Percentiles rank a stretch among this genome's conserved stretches.
Evolutionary conservation across 30 jellyfish, hydroid and myxozoan species (phyloP).

Genomic region (Turritopsis dohrnii): DNA sequence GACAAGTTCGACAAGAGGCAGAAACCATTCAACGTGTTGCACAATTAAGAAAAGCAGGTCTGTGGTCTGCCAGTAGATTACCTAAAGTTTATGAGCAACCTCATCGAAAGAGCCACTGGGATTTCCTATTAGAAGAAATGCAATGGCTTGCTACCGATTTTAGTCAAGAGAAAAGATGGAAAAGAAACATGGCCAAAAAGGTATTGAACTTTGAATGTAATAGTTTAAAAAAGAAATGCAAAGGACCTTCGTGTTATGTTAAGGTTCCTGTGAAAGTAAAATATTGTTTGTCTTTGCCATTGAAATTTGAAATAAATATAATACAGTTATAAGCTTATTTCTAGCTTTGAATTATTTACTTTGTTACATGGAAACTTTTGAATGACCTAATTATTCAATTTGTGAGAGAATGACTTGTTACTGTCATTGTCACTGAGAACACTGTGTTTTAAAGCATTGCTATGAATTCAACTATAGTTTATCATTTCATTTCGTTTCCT

Average conservation of each 20-base stretch:
- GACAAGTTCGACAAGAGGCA: slow-evolving; percentile 87
- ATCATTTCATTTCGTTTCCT: too few relatives aligned
- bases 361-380: too few relatives aligned
- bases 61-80: slow-evolving; percentile 93
- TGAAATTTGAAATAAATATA: too few relatives aligned
- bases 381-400: too few relatives aligned
- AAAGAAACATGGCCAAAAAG: slow-evolving; percentile 89
- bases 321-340: too few relatives aligned
- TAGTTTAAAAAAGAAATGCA: too few relatives aligned
- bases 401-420: too few relatives aligned
- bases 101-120: slow-evolving; percentile 93
- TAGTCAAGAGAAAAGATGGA: slow-evolving; percentile 88
- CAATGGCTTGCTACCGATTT: slow-evolving; percentile 98
- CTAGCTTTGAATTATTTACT: too few relatives aligned
- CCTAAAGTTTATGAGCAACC: slow-evolving; percentile 95
- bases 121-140: slow-evolving; percentile 85
- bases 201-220: too few relatives aligned
- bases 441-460: too few relatives aligned
- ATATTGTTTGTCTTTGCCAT: not conserved
- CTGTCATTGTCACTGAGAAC: too few relatives aligned
- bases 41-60: slow-evolving; percentile 75
- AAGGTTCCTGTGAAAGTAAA: not conserved
- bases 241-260: not conserved
- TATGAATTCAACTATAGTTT: too few relatives aligned
- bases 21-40: slow-evolving; percentile 65